Percentiles rank a stretch among this genome's conserved stretches.
These are phyloP conservation scores for Meda fulgida DNA, from an alignment of 2,797 vertebrate species.

Conservation along the genomic window DNA sequence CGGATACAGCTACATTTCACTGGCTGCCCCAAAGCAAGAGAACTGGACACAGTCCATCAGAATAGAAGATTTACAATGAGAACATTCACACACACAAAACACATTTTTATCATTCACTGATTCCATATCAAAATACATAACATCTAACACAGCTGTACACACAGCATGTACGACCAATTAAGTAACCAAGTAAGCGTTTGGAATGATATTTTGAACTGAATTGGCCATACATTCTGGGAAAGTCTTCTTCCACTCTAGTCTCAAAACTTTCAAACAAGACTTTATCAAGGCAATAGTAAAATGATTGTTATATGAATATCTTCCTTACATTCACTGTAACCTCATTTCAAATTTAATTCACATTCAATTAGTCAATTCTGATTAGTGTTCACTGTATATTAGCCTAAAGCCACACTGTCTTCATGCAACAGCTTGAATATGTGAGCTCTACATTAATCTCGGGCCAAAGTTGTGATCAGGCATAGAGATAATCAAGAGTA, in stretches of 20 bases:
- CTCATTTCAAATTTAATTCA: neutral
- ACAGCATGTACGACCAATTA: neutral
- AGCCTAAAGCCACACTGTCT: neutral
- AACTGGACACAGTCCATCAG: neutral
- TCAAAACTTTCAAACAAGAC: neutral
- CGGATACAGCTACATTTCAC: conserved; percentile 59
- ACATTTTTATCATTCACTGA: neutral
- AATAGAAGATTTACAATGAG: neutral
- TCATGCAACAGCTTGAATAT: neutral
- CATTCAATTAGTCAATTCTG: neutral
- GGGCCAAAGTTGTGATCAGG: neutral
- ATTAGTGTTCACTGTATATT: neutral
- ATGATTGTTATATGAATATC: neutral
- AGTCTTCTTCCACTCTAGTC: neutral
- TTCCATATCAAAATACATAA: neutral
- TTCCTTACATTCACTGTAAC: neutral
- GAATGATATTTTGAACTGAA: neutral
- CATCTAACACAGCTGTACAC: neutral
- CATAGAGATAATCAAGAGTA: conserved; percentile 14
- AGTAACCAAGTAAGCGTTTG: neutral
- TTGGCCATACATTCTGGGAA: neutral
- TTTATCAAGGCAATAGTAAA: neutral
- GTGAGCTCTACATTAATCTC: conserved; percentile 1
- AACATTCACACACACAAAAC: neutral
- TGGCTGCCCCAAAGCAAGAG: neutral